phyloP scores from a whole-genome alignment of 2,797 vertebrate species.

The Morus bassanus region DNA sequence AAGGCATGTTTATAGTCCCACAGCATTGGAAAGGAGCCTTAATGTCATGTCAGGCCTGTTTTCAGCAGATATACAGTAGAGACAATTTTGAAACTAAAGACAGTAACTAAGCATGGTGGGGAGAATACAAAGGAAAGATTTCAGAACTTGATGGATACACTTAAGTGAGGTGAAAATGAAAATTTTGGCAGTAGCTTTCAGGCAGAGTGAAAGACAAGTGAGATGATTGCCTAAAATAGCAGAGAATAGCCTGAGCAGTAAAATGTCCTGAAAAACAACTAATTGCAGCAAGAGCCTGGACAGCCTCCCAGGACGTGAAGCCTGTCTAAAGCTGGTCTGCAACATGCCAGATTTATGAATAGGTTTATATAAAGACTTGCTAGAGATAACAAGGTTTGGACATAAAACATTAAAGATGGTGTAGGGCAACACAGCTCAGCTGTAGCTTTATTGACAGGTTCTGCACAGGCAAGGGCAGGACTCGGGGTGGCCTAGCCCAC shows the following conservation, averaged over 20 bases:
- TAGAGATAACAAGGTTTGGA: neutral
- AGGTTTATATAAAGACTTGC: neutral
- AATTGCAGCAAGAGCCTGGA: neutral
- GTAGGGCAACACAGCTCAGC: neutral
- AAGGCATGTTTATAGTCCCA: neutral
- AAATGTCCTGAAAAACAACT: neutral
- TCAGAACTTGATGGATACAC: neutral
- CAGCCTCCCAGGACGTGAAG: neutral
- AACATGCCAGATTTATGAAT: neutral
- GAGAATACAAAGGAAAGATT: neutral
- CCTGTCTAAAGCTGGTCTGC: neutral
- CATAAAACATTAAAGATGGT: neutral
- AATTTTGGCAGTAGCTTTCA: neutral
- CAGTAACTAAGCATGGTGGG: neutral
- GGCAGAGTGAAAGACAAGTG: neutral
- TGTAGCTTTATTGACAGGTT: neutral
- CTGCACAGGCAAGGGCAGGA: neutral
- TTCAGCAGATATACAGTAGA: neutral
- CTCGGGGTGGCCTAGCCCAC: neutral
- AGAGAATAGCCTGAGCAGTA: neutral
- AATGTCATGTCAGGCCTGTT: neutral
- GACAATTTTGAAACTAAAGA: neutral
- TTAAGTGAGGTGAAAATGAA: neutral
- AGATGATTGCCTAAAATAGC: neutral
- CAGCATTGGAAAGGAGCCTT: neutral